Base-by-base conservation (phyloP, 2,113 vertebrate genomes). In the Leptobrachium ailaonicum region DNA sequence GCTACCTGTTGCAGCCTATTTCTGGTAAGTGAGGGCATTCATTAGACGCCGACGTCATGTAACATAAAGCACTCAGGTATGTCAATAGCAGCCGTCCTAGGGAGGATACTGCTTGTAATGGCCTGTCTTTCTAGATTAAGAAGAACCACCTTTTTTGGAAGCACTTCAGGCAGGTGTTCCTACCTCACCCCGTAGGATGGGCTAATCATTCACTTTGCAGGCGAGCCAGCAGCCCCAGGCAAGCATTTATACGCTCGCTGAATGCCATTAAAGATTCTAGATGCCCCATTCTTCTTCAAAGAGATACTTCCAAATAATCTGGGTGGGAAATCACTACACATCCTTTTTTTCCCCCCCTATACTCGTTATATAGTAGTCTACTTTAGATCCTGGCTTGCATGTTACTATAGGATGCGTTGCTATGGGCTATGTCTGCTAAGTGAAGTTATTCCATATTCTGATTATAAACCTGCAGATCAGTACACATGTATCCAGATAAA, bases 101-200 rank as follows among this genome's bases (percentile, higher is more conserved):
- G 81, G 87, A 75, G 85, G 87, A 78, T 1, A 0, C 14, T 0
- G 76, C 81, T 72, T 82, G 87, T 86, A 41, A 47, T 10, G 76
- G 68, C 82, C 75, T 70, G 84, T 79, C 82, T 2, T 32, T 69
- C 0, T 70, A 67, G 86, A 73, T 82, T 83, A 80, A 77, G 80
- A 40, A 85, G 82, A 66, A 67, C 80, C 1, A 50, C 73, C 71
- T 80, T 6, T 32, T 50, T 56, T 50, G 66, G 66, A 9, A 81
- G 76, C 56, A 83, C 73, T 63, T 47, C 87, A 75, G 73, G 83
- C 85, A 85, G 87, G 84, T 82, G 85, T 85, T 82, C 67, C 0
- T 43, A 83, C 77, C 0, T 64, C 50, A 75, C 77, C 82, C 85
- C 8, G 0, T 0, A 10, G 84, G 87, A 79, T 73, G 73, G 14